Conservation (phyloP, 2,797 vertebrate genomes). For the Microtus obscurus region DNA sequence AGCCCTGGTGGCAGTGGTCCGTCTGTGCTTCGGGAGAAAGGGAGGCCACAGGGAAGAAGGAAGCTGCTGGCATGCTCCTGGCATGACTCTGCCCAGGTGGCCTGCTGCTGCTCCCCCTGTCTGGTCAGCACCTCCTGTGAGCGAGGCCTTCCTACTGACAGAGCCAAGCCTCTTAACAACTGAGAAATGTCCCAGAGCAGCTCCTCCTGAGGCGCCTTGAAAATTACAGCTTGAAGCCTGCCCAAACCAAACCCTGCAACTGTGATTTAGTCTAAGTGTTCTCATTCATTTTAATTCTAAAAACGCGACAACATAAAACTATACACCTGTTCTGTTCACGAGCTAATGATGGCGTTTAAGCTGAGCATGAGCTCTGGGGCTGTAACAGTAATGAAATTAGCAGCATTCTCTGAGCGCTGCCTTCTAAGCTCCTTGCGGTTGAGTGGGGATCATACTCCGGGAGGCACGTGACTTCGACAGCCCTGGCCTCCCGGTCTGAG, state of each 20-base stretch:
- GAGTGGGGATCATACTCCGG: accelerated
- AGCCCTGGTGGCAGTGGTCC: not conserved
- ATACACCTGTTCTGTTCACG: not conserved
- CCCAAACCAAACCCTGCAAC: not conserved
- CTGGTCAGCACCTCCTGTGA: not conserved
- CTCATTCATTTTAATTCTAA: not conserved
- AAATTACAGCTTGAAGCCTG: not conserved
- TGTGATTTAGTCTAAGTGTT: not conserved
- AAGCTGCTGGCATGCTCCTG: not conserved
- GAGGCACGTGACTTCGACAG: not conserved
- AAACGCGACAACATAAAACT: not conserved
- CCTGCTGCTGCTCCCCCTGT: not conserved
- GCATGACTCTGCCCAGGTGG: not conserved
- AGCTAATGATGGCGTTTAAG: not conserved
- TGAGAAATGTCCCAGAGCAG: not conserved
- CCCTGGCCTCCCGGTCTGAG: not conserved
- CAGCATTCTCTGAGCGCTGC: not conserved
- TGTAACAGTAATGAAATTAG: not conserved
- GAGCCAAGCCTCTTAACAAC: not conserved
- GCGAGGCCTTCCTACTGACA: not conserved
- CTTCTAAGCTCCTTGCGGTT: not conserved
- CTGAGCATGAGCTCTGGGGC: not conserved
- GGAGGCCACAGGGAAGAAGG: not conserved
- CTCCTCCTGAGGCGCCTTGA: not conserved
- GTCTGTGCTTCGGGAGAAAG: not conserved